Percentiles rank a stretch among this genome's conserved stretches.
Conservation (phyloP, 2,888 invertebrate genomes). For the Anoplius nigerrimus region DNA sequence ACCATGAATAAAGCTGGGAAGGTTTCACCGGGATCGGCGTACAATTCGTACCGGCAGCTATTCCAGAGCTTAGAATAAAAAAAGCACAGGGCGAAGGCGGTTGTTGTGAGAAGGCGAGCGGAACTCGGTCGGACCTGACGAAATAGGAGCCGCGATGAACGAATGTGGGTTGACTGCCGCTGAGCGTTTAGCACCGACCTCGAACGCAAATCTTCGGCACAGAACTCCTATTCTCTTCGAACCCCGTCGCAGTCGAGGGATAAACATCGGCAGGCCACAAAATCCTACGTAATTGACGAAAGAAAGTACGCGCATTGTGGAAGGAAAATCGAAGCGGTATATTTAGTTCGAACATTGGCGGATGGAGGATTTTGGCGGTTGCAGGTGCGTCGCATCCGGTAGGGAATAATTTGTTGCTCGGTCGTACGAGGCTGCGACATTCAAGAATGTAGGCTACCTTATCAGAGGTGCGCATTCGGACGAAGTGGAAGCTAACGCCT, state of each 20-base stretch:
- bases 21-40: no score
- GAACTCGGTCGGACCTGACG: constrained; percentile 28
- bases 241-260: no score
- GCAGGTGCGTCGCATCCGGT: no score
- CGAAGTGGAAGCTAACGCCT: constrained; percentile 33
- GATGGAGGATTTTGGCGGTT: no score
- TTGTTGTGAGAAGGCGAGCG: constrained; percentile 32
- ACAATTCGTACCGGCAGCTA: background rate
- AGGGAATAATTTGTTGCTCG: no score
- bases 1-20: no score
- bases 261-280: no score
- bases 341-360: no score
- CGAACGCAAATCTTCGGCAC: background rate
- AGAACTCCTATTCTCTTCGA: background rate
- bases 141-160: constrained; percentile 48
- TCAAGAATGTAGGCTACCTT: constrained; percentile 34
- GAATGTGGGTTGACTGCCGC: constrained; percentile 34
- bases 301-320: no score
- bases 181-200: constrained; percentile 24
- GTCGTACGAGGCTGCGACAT: no score
- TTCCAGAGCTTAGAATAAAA: constrained; percentile 14
- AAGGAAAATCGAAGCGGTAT: no score
- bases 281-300: no score
- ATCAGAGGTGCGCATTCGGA: constrained; percentile 27
- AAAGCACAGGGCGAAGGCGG: background rate